Base-by-base conservation (phyloP, 2,888 invertebrate genomes). In the Piscicola geometra region DNA sequence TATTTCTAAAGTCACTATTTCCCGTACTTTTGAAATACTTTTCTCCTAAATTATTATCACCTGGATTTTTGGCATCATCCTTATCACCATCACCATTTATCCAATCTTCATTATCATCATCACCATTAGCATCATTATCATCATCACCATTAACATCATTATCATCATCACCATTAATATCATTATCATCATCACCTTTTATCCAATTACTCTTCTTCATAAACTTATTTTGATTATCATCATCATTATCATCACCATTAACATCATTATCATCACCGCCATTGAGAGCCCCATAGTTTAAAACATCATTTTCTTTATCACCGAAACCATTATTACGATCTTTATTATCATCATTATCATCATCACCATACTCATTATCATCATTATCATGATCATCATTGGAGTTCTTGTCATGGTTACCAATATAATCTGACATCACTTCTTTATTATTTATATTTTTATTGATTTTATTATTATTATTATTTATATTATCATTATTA, bases 301-400 rank as follows among this genome's bases (percentile, higher is more conserved):
- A 1, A 72, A 30, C 33, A 71, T 71, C 33, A 52, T 52, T 30
- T 30, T 56, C 30, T 30, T 56, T 25, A 52, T 28, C 33, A 52
- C 25, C 33, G 52, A 25, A 5, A 71, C 28, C 33, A 71, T 52
- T 25, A 71, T 52, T 25, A 71, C 52, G 1, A 71, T 71, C 28
- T 52, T 71, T 15, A 71, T 56, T 15, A 52, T 56, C 28, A 52
- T 71, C 28, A 32, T 71, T 15, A 52, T 71, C 21, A 71, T 32
- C 28, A 71, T 50, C 33, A 71, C 52, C 33, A 71, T 50, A 28
- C 5, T 56, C 56, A 52, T 56, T 18, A 56, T 52, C 56, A 52
- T 71, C 33, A 71, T 56, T 25, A 56, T 56, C 32, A 71, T 30
- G 21, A 52, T 56, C 56, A 71, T 71, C 56, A 71, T 56, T 25